A percentile compares a stretch with the other conserved stretches of the same genome.
Conservation (phyloP, 2,797 vertebrate genomes). For the Peromyscus aztecus region DNA sequence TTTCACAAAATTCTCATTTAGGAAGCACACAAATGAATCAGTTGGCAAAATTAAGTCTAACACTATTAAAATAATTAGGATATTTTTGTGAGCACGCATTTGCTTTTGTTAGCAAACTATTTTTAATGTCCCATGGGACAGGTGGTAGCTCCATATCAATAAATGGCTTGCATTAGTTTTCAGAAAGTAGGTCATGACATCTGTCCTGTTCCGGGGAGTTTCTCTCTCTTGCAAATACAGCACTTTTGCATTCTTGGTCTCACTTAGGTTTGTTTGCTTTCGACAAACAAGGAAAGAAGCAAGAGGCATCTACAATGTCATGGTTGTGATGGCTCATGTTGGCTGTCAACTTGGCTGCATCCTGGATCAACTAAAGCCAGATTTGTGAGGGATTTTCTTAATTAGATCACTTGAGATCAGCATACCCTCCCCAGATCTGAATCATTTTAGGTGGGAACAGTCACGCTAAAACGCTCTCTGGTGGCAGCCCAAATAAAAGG, state of each 20-base stretch:
- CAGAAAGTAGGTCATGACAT: conserved; percentile 59
- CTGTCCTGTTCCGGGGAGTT: neutral
- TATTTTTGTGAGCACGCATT: conserved; percentile 42
- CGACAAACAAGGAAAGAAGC: neutral
- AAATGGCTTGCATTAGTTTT: conserved; percentile 53
- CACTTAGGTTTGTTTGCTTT: conserved; percentile 28
- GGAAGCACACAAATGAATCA: neutral
- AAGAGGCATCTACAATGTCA: neutral
- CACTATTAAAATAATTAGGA: conserved; percentile 62
- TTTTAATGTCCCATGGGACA: neutral
- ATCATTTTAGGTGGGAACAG: neutral
- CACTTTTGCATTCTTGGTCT: neutral
- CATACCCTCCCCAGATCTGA: too few relatives aligned
- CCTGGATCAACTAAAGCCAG: neutral
- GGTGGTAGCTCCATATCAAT: conserved; percentile 30
- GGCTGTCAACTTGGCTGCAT: neutral
- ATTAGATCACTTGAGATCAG: neutral
- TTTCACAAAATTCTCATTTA: conserved; percentile 46
- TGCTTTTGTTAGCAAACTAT: conserved; percentile 51
- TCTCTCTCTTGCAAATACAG: neutral
- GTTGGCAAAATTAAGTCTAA: conserved; percentile 45
- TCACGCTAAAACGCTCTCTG: neutral
- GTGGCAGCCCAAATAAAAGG: neutral
- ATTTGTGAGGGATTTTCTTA: neutral
- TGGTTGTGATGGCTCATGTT: neutral